Evolutionary conservation across 2,797 vertebrate species (phyloP).

Genomic region (Labeo calbasu): DNA sequence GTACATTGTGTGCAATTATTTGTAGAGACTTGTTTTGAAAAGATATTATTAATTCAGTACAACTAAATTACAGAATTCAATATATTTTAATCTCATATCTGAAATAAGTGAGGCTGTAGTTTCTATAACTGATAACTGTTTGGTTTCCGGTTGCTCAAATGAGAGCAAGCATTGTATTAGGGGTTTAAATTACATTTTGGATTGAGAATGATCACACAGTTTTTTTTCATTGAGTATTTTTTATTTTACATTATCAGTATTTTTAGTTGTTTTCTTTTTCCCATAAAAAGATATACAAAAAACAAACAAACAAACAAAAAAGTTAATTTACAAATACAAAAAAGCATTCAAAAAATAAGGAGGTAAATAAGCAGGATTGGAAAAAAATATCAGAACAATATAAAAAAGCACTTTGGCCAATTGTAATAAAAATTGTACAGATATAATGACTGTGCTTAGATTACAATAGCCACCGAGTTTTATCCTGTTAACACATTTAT

Average conservation of each 20-base stretch:
- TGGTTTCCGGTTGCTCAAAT: neutral
- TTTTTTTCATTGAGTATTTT: neutral
- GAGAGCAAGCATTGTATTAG: neutral
- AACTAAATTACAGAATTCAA: neutral
- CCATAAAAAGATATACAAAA: neutral
- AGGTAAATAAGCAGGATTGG: neutral
- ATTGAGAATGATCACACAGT: neutral
- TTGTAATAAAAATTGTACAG: conserved; percentile 11
- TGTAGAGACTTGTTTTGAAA: neutral
- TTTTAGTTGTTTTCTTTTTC: neutral
- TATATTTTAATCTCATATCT: neutral
- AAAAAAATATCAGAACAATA: neutral
- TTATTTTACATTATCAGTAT: neutral
- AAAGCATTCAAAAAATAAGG: neutral
- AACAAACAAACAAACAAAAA: neutral
- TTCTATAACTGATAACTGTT: neutral
- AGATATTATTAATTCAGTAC: neutral
- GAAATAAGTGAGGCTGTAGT: neutral
- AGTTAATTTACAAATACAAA: neutral
- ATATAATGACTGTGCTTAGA: neutral
- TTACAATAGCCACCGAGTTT: neutral
- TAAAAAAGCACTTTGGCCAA: neutral
- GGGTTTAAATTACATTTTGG: neutral
- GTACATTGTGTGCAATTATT: neutral
- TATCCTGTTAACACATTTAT: neutral